Evolutionary conservation across 2,888 invertebrate species (phyloP).

Genomic region (Andrena fulva): DNA sequence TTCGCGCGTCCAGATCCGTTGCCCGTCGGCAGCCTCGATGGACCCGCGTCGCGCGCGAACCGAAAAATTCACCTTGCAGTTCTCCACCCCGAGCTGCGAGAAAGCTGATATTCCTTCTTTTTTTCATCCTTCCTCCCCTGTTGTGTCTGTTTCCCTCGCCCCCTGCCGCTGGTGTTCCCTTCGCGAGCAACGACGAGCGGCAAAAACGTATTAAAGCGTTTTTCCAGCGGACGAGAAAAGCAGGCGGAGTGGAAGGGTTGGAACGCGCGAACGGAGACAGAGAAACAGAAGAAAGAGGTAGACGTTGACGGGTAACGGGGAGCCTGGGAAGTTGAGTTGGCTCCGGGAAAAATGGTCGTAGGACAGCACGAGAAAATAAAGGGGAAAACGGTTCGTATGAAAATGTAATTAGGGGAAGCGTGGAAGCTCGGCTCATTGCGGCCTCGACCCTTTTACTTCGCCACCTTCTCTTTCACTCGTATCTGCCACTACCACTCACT

Average conservation of each 20-base stretch:
- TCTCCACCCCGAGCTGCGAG: conserved; percentile 48
- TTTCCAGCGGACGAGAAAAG: conserved; percentile 63
- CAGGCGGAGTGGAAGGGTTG: conserved; percentile 22
- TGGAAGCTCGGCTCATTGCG: conserved; percentile 79
- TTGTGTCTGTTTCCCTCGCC: neutral
- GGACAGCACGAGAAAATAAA: conserved; percentile 75
- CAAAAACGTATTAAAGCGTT: conserved; percentile 74
- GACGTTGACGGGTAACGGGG: conserved; percentile 63
- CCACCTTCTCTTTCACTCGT: conserved; percentile 68
- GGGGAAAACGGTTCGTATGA: conserved; percentile 80
- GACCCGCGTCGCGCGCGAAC: conserved; percentile 60
- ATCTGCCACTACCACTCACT: conserved; percentile 37
- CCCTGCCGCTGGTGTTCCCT: conserved; percentile 32
- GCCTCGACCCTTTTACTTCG: conserved; percentile 75
- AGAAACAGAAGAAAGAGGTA: conserved; percentile 55
- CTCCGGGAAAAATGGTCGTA: conserved; percentile 75
- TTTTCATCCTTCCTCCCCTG: neutral
- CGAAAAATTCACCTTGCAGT: conserved; percentile 67
- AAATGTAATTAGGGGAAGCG: conserved; percentile 81
- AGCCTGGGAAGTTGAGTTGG: conserved; percentile 62
- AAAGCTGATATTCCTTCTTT: conserved; percentile 53
- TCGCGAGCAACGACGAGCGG: conserved; percentile 57
- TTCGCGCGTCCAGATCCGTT: conserved; percentile 26
- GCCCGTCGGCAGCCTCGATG: conserved; percentile 46
- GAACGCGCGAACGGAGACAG: conserved; percentile 34